These are phyloP conservation scores for Erynnis tages DNA, from an alignment of 2,888 invertebrate genomes.

Conservation along the genomic window DNA sequence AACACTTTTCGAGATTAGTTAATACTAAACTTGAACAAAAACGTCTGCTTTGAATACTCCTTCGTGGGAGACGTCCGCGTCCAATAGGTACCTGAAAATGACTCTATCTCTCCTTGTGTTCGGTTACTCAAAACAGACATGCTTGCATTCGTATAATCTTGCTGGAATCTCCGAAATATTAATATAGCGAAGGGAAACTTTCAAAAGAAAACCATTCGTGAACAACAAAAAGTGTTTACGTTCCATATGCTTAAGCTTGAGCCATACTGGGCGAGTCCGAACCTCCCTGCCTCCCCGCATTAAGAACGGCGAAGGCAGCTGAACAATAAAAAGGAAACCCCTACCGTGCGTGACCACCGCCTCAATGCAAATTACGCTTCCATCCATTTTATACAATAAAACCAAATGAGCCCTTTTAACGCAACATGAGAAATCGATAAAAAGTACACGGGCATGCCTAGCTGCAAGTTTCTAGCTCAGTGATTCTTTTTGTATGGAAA, in stretches of 20 bases:
- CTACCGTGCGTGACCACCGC: conserved; percentile 72
- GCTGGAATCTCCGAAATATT: no score
- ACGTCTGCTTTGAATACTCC: no score
- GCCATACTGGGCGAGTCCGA: conserved; percentile 20
- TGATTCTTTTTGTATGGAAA: conserved; percentile 26
- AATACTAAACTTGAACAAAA: no score
- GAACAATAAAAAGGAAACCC: conserved; percentile 70
- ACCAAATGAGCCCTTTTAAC: conserved; percentile 79
- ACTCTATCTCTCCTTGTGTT: no score
- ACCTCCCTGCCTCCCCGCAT: conserved; percentile 44
- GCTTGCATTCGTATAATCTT: no score
- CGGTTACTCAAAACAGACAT: no score
- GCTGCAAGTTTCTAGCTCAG: conserved; percentile 26
- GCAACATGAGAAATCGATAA: conserved; percentile 76
- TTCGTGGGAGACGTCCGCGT: no score
- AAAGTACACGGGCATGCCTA: conserved; percentile 47
- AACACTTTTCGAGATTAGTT: no score
- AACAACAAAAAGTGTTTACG: background rate
- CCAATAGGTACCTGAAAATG: no score
- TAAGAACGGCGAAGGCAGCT: conserved; percentile 60
- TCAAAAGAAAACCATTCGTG: no score
- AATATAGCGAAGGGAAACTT: no score
- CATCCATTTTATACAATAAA: conserved; percentile 78
- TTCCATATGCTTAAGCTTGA: background rate
- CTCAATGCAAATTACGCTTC: conserved; percentile 78